Evolutionary conservation across 2,888 invertebrate species (phyloP).

Genomic region (Thymelicus sylvestris): DNA sequence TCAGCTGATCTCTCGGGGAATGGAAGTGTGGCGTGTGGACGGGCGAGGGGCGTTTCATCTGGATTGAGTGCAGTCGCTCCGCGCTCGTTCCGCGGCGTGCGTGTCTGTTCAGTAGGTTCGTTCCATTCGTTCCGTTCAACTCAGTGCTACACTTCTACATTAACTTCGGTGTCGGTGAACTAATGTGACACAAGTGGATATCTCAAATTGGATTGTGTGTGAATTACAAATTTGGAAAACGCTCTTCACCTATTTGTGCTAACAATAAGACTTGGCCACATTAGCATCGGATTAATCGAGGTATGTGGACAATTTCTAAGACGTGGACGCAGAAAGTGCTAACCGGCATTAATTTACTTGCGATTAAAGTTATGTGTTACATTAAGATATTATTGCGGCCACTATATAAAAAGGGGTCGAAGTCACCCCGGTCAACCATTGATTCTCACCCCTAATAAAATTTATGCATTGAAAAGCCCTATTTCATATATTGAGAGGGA

Average conservation of each 20-base stretch:
- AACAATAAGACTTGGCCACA: slow-evolving; percentile 3
- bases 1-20: slow-evolving; percentile 60
- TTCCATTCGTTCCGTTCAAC: slow-evolving; percentile 49
- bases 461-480: slow-evolving; percentile 71
- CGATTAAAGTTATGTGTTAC: slow-evolving; percentile 25
- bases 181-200: slow-evolving; percentile 45
- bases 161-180: slow-evolving; percentile 41
- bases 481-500: slow-evolving; percentile 71
- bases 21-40: slow-evolving; percentile 45
- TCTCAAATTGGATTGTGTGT: slow-evolving; percentile 40
- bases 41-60: slow-evolving; percentile 47
- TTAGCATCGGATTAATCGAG: slow-evolving; percentile 14
- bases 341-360: slow-evolving; percentile 26
- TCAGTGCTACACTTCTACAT: slow-evolving; percentile 35
- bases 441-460: slow-evolving; percentile 80
- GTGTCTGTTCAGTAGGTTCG: slow-evolving; percentile 45
- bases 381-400: slow-evolving; percentile 47
- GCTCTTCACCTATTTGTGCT: slow-evolving; percentile 22
- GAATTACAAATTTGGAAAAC: slow-evolving; percentile 33
- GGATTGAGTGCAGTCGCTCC: slow-evolving; percentile 61
- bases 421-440: slow-evolving; percentile 63
- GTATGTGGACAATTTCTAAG: slow-evolving; percentile 35
- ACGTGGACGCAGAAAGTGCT: slow-evolving; percentile 20
- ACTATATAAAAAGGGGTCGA: slow-evolving; percentile 63
- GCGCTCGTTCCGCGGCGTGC: slow-evolving; percentile 65